phyloP scores from a whole-genome alignment of 2,797 vertebrate genomes.

The Onychomys leucogaster region DNA sequence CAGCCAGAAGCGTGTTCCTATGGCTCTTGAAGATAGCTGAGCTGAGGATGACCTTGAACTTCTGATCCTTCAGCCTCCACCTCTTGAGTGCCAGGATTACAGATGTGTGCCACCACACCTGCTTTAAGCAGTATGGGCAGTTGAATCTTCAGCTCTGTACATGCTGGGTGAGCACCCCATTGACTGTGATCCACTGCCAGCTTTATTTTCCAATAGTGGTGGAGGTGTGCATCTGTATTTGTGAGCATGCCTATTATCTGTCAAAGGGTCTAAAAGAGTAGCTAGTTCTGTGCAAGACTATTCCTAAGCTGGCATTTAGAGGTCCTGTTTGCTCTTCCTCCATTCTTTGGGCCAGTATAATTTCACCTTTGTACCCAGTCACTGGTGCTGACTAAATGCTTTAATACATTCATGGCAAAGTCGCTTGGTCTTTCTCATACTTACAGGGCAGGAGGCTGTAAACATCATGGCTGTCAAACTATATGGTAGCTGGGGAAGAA shows the following conservation, averaged over 20 bases:
- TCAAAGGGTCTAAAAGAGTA: not conserved
- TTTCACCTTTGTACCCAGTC: too few species aligned
- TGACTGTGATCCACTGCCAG: not conserved
- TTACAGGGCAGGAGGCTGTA: accelerated
- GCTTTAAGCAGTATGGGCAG: not conserved
- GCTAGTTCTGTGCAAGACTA: not conserved
- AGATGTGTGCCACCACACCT: not conserved
- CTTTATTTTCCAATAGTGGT: not conserved
- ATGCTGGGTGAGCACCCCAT: too few species aligned
- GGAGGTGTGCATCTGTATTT: too few species aligned
- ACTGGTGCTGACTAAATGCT: not conserved
- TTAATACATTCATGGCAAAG: accelerated
- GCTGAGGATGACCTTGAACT: not conserved
- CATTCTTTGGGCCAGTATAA: not conserved
- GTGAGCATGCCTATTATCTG: not conserved
- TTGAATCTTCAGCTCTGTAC: not conserved
- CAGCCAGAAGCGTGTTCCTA: accelerated
- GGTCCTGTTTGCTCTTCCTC: not conserved
- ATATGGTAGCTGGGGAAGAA: not conserved
- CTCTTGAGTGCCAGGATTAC: not conserved
- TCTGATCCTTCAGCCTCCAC: not conserved
- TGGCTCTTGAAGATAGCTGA: not conserved
- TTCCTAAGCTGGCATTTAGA: not conserved
- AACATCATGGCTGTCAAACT: not conserved
- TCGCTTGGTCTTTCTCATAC: not conserved